phyloP scores from a whole-genome alignment of 2,797 vertebrate genomes.

The Ficedula albicollis region DNA sequence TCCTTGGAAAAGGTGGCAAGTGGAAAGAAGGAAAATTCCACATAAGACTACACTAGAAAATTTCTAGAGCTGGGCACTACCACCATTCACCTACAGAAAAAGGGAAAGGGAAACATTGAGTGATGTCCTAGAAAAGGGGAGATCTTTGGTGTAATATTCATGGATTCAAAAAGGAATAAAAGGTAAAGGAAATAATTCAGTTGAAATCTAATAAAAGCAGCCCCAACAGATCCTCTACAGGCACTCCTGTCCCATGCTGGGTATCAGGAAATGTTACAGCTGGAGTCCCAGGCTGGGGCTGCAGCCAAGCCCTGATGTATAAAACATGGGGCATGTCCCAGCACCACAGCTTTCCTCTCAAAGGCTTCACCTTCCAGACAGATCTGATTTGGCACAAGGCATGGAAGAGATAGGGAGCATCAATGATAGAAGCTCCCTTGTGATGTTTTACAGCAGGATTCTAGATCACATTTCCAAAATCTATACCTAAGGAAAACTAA shows the following conservation, averaged over 20 bases:
- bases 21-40: not conserved
- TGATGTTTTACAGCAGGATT: not conserved
- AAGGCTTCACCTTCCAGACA: not conserved
- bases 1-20: not conserved
- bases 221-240: not conserved
- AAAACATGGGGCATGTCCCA: accelerated
- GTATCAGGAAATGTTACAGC: accelerated
- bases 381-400: not conserved
- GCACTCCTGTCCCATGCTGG: not conserved
- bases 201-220: not conserved
- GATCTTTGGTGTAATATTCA: not conserved
- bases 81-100: not conserved
- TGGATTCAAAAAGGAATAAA: not conserved
- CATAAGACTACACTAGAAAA: not conserved
- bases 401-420: not conserved
- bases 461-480: not conserved
- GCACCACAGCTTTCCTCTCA: not conserved
- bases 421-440: not conserved
- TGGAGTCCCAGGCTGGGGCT: not conserved
- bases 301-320: not conserved
- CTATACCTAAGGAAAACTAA: not conserved
- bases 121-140: not conserved
- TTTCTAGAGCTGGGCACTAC: not conserved
- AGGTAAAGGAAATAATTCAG: not conserved
- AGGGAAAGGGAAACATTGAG: not conserved